Conservation (phyloP, 2,113 vertebrate species). For the Pimephales promelas region DNA sequence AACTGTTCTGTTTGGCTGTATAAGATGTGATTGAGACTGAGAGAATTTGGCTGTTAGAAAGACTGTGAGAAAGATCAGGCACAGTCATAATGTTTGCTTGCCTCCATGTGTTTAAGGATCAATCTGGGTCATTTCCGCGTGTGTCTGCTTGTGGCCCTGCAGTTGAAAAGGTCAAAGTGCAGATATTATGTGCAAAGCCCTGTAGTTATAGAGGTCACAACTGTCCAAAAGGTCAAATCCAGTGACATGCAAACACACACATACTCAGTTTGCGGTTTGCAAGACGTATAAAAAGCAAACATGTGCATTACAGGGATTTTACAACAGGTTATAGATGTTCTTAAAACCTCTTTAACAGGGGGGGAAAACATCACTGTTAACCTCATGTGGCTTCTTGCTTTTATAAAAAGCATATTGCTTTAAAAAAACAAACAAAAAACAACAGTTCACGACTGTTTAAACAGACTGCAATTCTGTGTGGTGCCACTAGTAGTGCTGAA, state of each 20-base stretch:
- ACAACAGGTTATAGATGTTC: background rate
- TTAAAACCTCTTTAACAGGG: background rate
- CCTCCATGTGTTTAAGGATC: conserved; percentile 45
- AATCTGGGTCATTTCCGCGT: conserved; percentile 58
- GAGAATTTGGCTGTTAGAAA: too few relatives aligned
- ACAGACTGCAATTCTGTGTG: background rate
- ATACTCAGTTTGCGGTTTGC: background rate
- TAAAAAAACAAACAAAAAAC: background rate
- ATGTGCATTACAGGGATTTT: background rate
- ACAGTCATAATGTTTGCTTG: conserved; percentile 49
- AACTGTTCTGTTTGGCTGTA: background rate
- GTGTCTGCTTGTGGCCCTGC: conserved; percentile 52
- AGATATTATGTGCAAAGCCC: conserved; percentile 58
- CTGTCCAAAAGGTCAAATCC: conserved; percentile 66
- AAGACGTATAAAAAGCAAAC: background rate
- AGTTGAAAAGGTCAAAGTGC: conserved; percentile 60
- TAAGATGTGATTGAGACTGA: too few relatives aligned
- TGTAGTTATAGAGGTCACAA: conserved; percentile 56
- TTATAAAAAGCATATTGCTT: background rate
- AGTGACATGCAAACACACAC: conserved; percentile 43
- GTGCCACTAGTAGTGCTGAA: background rate
- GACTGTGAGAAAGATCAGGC: too few relatives aligned
- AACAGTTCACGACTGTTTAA: too few relatives aligned
- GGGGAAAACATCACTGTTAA: background rate
- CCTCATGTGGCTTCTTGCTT: background rate